A percentile compares a stretch with the other conserved stretches of the same genome.
phyloP scores from a whole-genome alignment of 2,113 vertebrate genomes.

The Hemichromis elongatus region DNA sequence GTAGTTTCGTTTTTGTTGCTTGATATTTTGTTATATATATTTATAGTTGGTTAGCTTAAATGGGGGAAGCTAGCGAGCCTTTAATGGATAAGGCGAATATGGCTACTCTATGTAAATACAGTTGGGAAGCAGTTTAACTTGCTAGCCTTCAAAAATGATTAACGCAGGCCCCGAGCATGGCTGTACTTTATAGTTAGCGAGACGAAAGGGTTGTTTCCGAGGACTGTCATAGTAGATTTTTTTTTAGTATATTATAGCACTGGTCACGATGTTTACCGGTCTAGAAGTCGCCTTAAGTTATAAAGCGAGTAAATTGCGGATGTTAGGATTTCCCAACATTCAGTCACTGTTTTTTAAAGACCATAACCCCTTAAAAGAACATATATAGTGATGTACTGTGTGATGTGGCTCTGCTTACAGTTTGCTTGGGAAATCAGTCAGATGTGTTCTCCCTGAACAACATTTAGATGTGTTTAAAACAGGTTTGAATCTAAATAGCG shows the following conservation, averaged over 20 bases:
- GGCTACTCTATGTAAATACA: background rate
- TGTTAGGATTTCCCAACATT: background rate
- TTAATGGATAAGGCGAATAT: background rate
- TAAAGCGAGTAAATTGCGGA: background rate
- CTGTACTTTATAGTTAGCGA: background rate
- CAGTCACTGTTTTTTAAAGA: background rate
- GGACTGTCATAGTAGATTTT: background rate
- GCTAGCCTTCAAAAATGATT: background rate
- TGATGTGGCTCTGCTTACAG: background rate
- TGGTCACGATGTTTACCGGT: background rate
- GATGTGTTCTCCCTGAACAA: background rate
- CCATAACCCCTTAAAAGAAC: background rate
- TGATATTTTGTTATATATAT: background rate
- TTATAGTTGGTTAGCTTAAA: background rate
- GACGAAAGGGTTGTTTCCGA: background rate
- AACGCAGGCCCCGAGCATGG: background rate
- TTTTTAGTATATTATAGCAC: background rate
- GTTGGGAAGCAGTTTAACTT: background rate
- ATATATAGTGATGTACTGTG: background rate
- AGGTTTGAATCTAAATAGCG: background rate
- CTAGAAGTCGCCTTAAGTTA: background rate
- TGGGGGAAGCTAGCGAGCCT: background rate
- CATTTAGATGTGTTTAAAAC: background rate
- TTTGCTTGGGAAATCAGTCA: background rate
- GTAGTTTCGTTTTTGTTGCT: background rate